These are phyloP conservation scores for Pogonophryne albipinna DNA, from an alignment of 2,797 vertebrate genomes.

Conservation along the genomic window DNA sequence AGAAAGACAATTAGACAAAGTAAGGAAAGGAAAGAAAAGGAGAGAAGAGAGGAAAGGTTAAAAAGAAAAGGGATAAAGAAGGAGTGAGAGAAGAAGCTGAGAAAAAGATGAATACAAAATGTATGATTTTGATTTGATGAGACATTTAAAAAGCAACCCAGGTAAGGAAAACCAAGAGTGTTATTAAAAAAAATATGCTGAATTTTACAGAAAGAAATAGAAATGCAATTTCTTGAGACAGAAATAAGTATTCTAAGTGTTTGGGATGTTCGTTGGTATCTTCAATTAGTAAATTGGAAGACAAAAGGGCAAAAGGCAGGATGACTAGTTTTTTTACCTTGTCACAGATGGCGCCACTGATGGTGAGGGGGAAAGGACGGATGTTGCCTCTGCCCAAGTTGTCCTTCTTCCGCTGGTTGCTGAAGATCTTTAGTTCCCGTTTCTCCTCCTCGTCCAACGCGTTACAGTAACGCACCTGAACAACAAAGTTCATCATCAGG, in stretches of 20 bases:
- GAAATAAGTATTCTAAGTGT: background rate
- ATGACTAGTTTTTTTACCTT: slow-evolving; percentile 84
- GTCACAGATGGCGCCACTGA: slow-evolving; percentile 94
- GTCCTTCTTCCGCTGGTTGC: slow-evolving; percentile 96
- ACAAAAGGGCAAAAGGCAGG: background rate
- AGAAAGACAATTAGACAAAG: background rate
- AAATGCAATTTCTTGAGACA: background rate
- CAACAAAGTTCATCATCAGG: slow-evolving; percentile 25
- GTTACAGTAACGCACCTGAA: slow-evolving; percentile 90
- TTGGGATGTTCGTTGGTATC: background rate
- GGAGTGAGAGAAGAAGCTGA: background rate
- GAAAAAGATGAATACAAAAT: slow-evolving; percentile 19
- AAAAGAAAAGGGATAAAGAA: background rate
- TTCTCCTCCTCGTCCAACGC: slow-evolving; percentile 97
- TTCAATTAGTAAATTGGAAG: background rate
- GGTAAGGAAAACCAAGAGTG: background rate
- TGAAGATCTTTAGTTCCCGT: slow-evolving; percentile 96
- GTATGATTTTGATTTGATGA: slow-evolving; percentile 19
- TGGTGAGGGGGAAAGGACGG: slow-evolving; percentile 93
- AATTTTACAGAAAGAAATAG: slow-evolving; percentile 10
- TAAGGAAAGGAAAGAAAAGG: background rate
- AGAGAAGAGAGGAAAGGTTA: background rate
- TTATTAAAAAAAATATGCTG: background rate
- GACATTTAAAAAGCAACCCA: slow-evolving; percentile 25
- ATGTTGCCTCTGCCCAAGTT: slow-evolving; percentile 95